Evolutionary conservation across 2,797 vertebrate species (phyloP).

Genomic region (Vultur gryphus): DNA sequence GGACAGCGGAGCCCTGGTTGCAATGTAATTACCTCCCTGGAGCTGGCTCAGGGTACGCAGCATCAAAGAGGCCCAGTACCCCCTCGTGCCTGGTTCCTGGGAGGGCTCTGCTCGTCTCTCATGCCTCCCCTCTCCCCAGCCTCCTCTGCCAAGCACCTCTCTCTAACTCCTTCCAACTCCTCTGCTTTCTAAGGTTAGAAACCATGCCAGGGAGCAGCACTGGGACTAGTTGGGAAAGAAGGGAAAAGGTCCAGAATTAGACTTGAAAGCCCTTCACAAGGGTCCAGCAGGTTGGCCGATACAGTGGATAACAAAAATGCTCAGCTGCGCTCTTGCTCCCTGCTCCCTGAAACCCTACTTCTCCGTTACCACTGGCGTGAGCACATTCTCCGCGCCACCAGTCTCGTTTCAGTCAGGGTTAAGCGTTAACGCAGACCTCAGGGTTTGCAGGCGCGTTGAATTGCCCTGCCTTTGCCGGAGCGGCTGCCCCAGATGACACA

Average conservation of each 20-base stretch:
- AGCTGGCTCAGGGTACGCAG: not conserved
- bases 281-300: not conserved
- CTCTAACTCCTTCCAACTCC: not conserved
- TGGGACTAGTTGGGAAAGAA: not conserved
- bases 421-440: no score
- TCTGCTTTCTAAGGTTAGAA: not conserved
- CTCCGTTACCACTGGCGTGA: not conserved
- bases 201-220: not conserved
- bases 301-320: not conserved
- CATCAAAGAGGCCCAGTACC: not conserved
- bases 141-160: not conserved
- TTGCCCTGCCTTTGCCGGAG: not conserved
- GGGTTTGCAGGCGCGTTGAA: not conserved
- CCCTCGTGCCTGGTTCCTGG: not conserved
- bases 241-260: not conserved
- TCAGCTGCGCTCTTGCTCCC: not conserved
- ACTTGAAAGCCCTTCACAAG: not conserved
- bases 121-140: not conserved
- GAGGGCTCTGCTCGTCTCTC: not conserved
- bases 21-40: conserved; percentile 24
- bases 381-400: not conserved
- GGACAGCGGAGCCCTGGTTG: not conserved
- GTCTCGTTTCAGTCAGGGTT: not conserved
- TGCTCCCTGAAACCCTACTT: not conserved
- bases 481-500: not conserved